Evolutionary conservation across 2,888 invertebrate species (phyloP), one percentile per base, ranked within the genome.

Genomic region (Drosophila acutilabella): DNA sequence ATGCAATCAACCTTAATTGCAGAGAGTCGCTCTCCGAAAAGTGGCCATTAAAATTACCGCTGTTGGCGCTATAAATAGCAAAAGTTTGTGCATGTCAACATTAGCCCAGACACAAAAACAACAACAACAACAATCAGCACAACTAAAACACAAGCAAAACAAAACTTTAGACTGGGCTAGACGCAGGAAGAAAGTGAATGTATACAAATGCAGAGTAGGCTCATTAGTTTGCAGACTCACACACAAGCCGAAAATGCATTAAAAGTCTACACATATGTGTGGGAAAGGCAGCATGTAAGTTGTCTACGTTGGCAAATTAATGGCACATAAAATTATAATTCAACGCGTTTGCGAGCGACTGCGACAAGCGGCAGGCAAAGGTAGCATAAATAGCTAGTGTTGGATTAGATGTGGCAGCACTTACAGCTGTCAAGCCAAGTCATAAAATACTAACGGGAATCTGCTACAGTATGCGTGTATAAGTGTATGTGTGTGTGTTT

Each of bases 241-340:
- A 57, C 71, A 78, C 41, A 50, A 52, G 68, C 45, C 40, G 47
- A 42, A 62, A 73, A 79, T 81, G 85, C 66, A 73, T 72, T 70
- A 69, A 81, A 72, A 44, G 20, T 66, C 13, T 60, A 47, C 52
- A 53, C 62, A 56, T 51, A 45, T 53, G 45, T 50, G 23, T 47
- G 13, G 45, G 16, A 8, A 30, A 30, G 30, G 30, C 30, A n/a
- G 33, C 18, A 30, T 36, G 48, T 52, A 64, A 64, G 50, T 71
- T 69, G 73, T 77, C 68, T 74, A 66, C 52, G 77, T 80, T 59
- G 82, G 88, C 82, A 85, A 84, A 84, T 84, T 84, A 84, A 84
- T 84, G 85, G 89, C 89, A 89, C 84, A 84, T 84, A 89, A 84
- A 89, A 84, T 89, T 84, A 89, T 89, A 84, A 85, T 82, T 70